A percentile compares a stretch with the other conserved stretches of the same genome.
Evolutionary conservation across 23 tunicate species (phyloP).

Genomic region (Styela plicata): DNA sequence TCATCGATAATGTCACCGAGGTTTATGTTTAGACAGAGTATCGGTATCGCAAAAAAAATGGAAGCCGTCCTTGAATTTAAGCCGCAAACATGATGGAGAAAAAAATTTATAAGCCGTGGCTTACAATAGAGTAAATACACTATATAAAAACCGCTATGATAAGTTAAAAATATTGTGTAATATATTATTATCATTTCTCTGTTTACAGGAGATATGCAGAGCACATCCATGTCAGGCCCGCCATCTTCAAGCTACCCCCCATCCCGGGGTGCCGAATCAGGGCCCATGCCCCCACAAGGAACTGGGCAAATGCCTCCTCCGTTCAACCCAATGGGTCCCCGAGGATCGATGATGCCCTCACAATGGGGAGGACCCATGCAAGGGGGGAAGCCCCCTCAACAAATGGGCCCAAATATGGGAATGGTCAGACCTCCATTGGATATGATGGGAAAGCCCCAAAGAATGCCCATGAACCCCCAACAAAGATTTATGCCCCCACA

Average conservation of each 20-base stretch:
- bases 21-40: too few relatives aligned
- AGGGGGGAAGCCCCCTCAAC: constrained; percentile 14
- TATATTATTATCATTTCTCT: too few relatives aligned
- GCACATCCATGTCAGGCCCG: background rate
- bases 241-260: background rate
- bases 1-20: too few relatives aligned
- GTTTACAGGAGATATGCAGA: background rate
- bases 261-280: constrained; percentile 1
- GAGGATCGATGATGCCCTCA: background rate
- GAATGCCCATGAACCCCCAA: constrained; percentile 30
- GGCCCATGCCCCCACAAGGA: constrained; percentile 19
- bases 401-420: constrained; percentile 26
- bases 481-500: constrained; percentile 54
- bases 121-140: too few relatives aligned
- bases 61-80: too few relatives aligned
- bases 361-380: constrained; percentile 18
- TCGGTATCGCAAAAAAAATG: too few relatives aligned
- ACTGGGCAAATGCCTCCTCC: background rate
- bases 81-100: too few relatives aligned
- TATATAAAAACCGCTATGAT: too few relatives aligned
- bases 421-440: constrained; percentile 47
- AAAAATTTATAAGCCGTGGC: too few relatives aligned
- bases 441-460: constrained; percentile 41
- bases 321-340: constrained; percentile 12
- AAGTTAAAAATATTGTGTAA: too few relatives aligned